Conservation (phyloP, 2,797 vertebrate genomes). For the Cossypha polioptera region DNA sequence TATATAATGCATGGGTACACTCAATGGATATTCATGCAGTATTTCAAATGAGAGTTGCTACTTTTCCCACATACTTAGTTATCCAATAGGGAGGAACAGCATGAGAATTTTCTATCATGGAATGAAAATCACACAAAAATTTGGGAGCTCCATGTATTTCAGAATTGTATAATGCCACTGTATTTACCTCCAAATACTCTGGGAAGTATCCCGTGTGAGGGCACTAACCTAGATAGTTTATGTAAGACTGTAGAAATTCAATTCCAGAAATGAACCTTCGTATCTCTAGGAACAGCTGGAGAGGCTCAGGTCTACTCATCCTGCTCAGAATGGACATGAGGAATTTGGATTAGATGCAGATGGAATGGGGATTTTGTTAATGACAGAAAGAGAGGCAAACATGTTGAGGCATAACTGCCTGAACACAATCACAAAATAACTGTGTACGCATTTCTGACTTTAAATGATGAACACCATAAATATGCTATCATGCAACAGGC, state of each 20-base stretch:
- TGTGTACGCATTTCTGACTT: slow-evolving; percentile 32
- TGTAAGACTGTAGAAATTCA: background rate
- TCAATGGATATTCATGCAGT: background rate
- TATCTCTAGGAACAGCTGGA: slow-evolving; percentile 56
- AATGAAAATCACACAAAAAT: slow-evolving; percentile 12
- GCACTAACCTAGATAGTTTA: slow-evolving; percentile 26
- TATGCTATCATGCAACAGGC: background rate
- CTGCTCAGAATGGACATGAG: slow-evolving; percentile 25
- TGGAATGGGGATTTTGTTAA: slow-evolving; percentile 55
- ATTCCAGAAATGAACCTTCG: slow-evolving; percentile 5
- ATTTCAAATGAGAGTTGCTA: slow-evolving; percentile 12
- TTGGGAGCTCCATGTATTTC: background rate
- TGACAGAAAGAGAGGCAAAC: slow-evolving; percentile 43
- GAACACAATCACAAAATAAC: slow-evolving; percentile 27
- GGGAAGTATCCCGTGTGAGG: background rate
- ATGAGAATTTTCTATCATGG: background rate
- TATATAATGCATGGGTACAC: background rate
- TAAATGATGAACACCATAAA: slow-evolving; percentile 36
- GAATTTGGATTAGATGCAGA: slow-evolving; percentile 67
- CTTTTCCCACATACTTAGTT: background rate
- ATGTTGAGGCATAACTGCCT: slow-evolving; percentile 25
- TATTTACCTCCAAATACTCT: background rate
- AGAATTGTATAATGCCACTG: background rate
- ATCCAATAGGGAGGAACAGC: background rate
- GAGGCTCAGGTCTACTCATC: slow-evolving; percentile 46